phyloP scores from a whole-genome alignment of 2,888 invertebrate species.

The Phragmatobia fuliginosa region DNA sequence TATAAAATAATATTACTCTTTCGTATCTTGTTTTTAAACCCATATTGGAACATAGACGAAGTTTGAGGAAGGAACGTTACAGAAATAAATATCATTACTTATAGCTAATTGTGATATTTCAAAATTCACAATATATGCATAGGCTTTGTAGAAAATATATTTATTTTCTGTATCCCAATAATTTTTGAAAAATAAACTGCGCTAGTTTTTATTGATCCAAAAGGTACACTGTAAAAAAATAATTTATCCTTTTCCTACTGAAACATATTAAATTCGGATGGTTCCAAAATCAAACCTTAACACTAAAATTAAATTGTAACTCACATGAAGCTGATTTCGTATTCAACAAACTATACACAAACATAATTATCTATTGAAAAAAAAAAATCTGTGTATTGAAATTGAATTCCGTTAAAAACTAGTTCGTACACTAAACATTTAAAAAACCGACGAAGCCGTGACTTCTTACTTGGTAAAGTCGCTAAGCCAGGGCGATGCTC shows the following conservation, averaged over 20 bases:
- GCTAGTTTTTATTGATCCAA: no score
- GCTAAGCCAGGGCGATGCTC: slow-evolving; percentile 30
- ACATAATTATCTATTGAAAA: no score
- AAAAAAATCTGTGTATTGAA: no score
- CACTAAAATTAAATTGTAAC: not conserved
- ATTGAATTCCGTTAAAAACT: not conserved
- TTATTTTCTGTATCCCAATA: no score
- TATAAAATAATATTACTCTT: not conserved
- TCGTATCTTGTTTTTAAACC: not conserved
- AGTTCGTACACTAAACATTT: not conserved
- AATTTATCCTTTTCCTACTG: not conserved
- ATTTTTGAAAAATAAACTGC: no score
- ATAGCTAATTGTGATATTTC: not conserved
- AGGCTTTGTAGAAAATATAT: no score
- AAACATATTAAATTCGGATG: not conserved
- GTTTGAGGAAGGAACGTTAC: not conserved
- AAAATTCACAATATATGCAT: not conserved
- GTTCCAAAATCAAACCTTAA: not conserved
- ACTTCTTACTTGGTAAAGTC: slow-evolving; percentile 18
- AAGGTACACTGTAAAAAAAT: no score
- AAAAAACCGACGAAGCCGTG: not conserved
- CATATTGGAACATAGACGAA: not conserved
- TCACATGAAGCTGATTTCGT: not conserved
- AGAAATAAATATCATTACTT: not conserved
- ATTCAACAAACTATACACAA: not conserved